Base-by-base conservation (phyloP, 2,888 invertebrate species). In the Athalia rosae region DNA sequence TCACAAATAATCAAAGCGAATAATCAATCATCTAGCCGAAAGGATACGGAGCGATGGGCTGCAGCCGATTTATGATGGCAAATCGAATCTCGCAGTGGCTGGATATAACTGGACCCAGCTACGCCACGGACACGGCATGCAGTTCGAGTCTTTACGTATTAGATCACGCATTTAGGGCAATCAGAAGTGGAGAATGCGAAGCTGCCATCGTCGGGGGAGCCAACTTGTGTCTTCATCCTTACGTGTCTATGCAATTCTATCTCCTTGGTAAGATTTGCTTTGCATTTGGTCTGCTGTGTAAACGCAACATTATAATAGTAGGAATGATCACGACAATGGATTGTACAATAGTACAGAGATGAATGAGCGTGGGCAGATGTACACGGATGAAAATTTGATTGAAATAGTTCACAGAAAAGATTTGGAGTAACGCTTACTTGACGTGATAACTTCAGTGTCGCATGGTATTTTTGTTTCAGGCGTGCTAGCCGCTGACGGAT, bases 1-100 rank as follows among this genome's bases (percentile, higher is more conserved):
- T 59, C 13, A 13, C 4, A 41, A 59, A 15, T 53, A 48, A 47
- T 63, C 15, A 13, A 28, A 9, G 1, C 15, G 4, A 62, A 41
- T 71, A 9, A 11, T 43, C 8, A n/a, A 15, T 59, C 59, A n/a
- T 71, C 5, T n/a, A 87, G 87, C 82, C 91, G 0, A 90, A 91
- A 76, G 94, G 94, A n/a, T 94, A 94, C 85, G 92, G 92, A 77
- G 91, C 94, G 86, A 93, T 93, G 45, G 94, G 98, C 53, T 97
- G 97, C 90, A 96, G 96, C 82, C 93, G 97, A 79, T 96, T 97
- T 4, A 97, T 98, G 97, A 92, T 98, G 87, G 95, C 98, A n/a
- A 97, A 98, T 90, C 93, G 98, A 76, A 93, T 99, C 80, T 97
- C 97, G 0, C 98, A 96, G 89, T 95, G 94, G 90, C 92, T 98